These are phyloP conservation scores for Pionites leucogaster DNA, from an alignment of 2,113 vertebrate genomes.

Conservation along the genomic window DNA sequence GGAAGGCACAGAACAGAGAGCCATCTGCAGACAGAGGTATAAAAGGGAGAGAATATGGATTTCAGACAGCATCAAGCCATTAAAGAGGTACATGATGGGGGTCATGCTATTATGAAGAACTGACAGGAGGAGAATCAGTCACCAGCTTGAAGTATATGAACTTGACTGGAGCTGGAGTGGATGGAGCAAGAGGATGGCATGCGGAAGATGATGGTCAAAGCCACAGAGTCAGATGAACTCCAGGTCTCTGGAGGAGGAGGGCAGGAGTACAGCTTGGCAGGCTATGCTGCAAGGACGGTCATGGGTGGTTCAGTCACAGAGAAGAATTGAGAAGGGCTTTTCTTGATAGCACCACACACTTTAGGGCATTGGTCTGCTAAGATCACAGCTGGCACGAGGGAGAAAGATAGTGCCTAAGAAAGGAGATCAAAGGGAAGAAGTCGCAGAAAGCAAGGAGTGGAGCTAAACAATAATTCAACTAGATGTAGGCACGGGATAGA, in stretches of 20 bases:
- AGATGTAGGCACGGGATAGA: neutral
- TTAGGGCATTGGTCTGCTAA: neutral
- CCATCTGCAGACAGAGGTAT: neutral
- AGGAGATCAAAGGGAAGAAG: neutral
- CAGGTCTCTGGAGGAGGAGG: neutral
- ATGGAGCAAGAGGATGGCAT: neutral
- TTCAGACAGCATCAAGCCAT: neutral
- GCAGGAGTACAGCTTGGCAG: neutral
- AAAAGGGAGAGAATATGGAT: neutral
- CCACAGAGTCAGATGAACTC: rapidly evolving
- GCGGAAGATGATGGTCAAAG: rapidly evolving
- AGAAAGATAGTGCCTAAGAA: neutral
- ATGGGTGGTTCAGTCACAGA: neutral
- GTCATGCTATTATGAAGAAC: neutral
- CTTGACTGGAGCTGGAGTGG: neutral
- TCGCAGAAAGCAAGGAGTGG: neutral
- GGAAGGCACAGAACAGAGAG: neutral
- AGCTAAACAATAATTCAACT: neutral
- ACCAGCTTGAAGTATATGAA: neutral
- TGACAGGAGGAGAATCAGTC: neutral
- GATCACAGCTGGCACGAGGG: neutral
- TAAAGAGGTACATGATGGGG: neutral
- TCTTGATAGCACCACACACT: neutral
- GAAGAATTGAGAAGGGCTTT: neutral
- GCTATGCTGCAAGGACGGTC: neutral